Conservation (phyloP, 2,113 vertebrate species). For the Tetraodon nigroviridis region DNA sequence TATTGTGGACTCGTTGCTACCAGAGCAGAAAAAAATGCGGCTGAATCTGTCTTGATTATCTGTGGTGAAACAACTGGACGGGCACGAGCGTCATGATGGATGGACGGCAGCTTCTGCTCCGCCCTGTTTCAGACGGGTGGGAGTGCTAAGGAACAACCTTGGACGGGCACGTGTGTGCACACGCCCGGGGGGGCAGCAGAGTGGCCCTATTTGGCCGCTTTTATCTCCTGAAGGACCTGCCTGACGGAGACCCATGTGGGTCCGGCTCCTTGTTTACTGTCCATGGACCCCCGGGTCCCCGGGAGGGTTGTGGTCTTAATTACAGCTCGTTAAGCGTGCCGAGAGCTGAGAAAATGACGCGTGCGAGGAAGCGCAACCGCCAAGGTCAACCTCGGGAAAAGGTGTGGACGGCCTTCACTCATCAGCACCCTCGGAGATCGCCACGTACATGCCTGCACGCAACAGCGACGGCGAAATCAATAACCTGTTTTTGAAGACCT, state of each 20-base stretch:
- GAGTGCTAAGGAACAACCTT: constrained; percentile 34
- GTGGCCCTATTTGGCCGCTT: not conserved
- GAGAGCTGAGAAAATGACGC: not conserved
- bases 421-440: constrained; percentile 27
- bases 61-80: constrained; percentile 54
- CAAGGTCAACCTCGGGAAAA: constrained; percentile 1
- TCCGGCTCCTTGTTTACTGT: constrained; percentile 32
- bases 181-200: no score
- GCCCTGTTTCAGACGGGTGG: constrained; percentile 47
- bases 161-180: constrained; percentile 3
- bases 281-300: constrained; percentile 43
- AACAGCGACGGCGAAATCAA: constrained; percentile 49
- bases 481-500: constrained; percentile 40
- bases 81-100: constrained; percentile 6
- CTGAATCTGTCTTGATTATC: constrained; percentile 60
- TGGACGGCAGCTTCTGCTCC: not conserved
- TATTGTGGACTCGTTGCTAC: no score
- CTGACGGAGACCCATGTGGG: not conserved
- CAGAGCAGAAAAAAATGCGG: no score
- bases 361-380: no score
- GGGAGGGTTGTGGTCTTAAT: constrained; percentile 58
- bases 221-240: not conserved
- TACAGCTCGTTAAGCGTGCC: constrained; percentile 42
- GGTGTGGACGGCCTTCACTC: constrained; percentile 41
- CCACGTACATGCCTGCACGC: constrained; percentile 9